Percentiles rank a stretch among this genome's conserved stretches.
These are phyloP conservation scores for Mustela nigripes DNA, from an alignment of 2,113 vertebrate species.

Conservation along the genomic window DNA sequence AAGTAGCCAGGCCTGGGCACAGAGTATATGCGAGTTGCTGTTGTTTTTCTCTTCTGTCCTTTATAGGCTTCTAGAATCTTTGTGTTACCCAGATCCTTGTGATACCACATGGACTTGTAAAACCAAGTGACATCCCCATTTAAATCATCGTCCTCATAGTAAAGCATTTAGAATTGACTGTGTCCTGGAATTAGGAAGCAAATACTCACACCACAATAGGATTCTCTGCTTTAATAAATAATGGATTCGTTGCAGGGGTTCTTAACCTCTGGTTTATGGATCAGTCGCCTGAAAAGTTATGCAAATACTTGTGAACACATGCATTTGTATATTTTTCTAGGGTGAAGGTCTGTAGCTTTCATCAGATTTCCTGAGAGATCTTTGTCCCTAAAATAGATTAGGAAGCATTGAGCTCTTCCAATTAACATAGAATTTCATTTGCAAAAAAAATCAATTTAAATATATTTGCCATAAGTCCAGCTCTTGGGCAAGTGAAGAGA, in stretches of 20 bases:
- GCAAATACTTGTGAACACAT: constrained; percentile 39
- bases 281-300: constrained; percentile 54
- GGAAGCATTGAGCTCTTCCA: constrained; percentile 35
- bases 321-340: constrained; percentile 45
- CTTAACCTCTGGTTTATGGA: constrained; percentile 51
- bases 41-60: neutral
- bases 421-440: constrained; percentile 65
- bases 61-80: neutral
- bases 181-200: constrained; percentile 24
- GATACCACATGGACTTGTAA: neutral
- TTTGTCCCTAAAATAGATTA: constrained; percentile 5
- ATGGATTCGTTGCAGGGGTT: neutral
- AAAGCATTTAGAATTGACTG: neutral
- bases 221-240: constrained; percentile 55
- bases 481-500: neutral
- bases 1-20: neutral
- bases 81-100: neutral
- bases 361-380: constrained; percentile 61
- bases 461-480: neutral
- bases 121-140: neutral
- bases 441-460: constrained; percentile 36
- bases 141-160: neutral
- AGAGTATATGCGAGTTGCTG: neutral
- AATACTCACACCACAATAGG: neutral
- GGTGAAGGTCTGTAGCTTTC: constrained; percentile 38